These are phyloP conservation scores for Pampus argenteus DNA, from an alignment of 2,797 vertebrate species.

Conservation along the genomic window DNA sequence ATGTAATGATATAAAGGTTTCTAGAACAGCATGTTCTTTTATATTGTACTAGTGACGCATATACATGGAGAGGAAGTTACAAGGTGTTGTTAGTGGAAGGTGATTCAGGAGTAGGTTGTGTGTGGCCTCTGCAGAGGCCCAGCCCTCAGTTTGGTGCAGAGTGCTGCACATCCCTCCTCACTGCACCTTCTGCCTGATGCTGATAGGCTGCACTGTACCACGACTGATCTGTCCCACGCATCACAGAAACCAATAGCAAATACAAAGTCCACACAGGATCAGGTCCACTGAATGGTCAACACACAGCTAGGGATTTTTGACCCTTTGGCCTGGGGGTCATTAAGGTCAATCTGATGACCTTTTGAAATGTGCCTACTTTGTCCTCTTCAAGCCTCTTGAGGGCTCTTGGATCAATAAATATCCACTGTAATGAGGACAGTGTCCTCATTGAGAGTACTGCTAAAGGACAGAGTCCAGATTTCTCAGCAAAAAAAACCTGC, in stretches of 20 bases:
- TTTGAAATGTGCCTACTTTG: constrained; percentile 34
- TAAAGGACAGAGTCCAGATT: constrained; percentile 52
- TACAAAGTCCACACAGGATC: constrained; percentile 1
- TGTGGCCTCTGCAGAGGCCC: constrained; percentile 78
- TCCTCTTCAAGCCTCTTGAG: constrained; percentile 23
- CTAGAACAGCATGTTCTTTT: constrained; percentile 34
- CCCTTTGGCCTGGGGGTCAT: constrained; percentile 44
- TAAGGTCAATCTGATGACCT: constrained; percentile 51
- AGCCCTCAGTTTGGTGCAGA: constrained; percentile 81
- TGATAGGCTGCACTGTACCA: constrained; percentile 63
- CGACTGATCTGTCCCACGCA: constrained; percentile 39
- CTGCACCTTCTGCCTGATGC: constrained; percentile 75
- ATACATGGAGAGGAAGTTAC: constrained; percentile 20
- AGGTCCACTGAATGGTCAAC: constrained; percentile 6
- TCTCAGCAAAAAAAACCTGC: constrained; percentile 36
- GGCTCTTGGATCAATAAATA: constrained; percentile 56
- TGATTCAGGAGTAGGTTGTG: constrained; percentile 42
- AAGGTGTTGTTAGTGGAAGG: constrained; percentile 33
- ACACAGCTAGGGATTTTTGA: constrained; percentile 4
- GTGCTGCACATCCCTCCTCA: constrained; percentile 73
- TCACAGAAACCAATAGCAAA: constrained; percentile 44
- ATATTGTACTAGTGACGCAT: neutral
- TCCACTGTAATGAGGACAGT: constrained; percentile 31
- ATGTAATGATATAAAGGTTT: constrained; percentile 16
- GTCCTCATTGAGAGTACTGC: constrained; percentile 32